Evolutionary conservation across 1,140 invertebrate species (phyloP).

Genomic region (Magallana gigas): DNA sequence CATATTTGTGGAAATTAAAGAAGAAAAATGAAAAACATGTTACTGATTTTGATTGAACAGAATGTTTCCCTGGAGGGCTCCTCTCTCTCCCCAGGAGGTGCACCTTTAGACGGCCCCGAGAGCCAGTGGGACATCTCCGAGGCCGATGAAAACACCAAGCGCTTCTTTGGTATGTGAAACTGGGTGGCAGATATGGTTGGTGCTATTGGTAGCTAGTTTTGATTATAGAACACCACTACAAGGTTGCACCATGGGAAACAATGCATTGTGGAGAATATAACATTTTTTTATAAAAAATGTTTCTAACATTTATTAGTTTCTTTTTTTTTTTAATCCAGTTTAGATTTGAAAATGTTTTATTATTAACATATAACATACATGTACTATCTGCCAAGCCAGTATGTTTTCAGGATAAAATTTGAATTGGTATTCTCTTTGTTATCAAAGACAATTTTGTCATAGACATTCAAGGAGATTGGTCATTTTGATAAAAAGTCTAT

Average conservation of each 20-base stretch:
- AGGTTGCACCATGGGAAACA: constrained; percentile 10
- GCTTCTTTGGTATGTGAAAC: constrained; percentile 80
- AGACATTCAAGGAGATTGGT: neutral
- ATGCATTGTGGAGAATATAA: constrained; percentile 9
- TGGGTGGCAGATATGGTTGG: neutral
- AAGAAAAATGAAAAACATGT: no score
- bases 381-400: neutral
- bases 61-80: constrained; percentile 18
- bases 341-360: neutral
- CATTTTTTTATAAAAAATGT: no score
- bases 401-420: neutral
- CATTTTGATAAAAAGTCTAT: neutral
- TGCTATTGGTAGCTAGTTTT: neutral
- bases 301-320: no score
- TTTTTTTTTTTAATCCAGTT: neutral
- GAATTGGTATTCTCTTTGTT: neutral
- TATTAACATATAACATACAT: neutral
- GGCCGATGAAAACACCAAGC: constrained; percentile 83
- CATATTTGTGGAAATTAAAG: no score
- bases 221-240: neutral
- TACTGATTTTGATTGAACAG: neutral
- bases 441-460: neutral
- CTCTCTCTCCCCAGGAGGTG: neutral
- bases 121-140: constrained; percentile 80
- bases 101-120: constrained; percentile 23